Percentiles rank a stretch among this genome's conserved stretches.
Conservation (phyloP, 2,888 invertebrate species). For the Melanotus villosus region DNA sequence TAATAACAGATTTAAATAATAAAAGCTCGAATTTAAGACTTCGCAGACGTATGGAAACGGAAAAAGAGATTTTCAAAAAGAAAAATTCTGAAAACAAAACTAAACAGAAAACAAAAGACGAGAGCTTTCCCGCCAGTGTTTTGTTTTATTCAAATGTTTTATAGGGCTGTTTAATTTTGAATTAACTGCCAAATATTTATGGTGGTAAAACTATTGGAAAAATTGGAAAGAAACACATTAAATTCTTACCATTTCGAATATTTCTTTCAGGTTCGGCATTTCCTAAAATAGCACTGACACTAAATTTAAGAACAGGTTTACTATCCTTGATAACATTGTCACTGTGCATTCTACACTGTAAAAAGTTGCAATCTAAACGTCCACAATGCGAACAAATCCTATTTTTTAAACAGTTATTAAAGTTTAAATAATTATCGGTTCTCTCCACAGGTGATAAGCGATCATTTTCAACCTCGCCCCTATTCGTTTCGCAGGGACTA, state of each 20-base stretch:
- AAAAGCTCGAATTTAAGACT: too few species aligned
- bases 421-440: slow-evolving; percentile 62
- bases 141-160: too few species aligned
- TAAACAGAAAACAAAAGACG: too few species aligned
- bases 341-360: slow-evolving; percentile 64
- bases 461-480: slow-evolving; percentile 54
- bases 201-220: too few species aligned
- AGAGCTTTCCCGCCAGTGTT: too few species aligned
- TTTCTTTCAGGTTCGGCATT: slow-evolving; percentile 66
- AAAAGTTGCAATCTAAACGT: slow-evolving; percentile 71
- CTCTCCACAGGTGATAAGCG: slow-evolving; percentile 59
- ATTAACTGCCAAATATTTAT: too few species aligned
- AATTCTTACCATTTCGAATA: slow-evolving; percentile 56
- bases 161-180: too few species aligned
- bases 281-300: slow-evolving; percentile 92
- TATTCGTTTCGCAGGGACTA: slow-evolving; percentile 41
- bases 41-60: too few species aligned
- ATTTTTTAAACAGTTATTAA: slow-evolving; percentile 64
- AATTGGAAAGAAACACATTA: too few species aligned
- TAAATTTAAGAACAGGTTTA: slow-evolving; percentile 90
- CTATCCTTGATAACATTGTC: slow-evolving; percentile 62
- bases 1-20: too few species aligned
- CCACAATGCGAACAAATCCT: slow-evolving; percentile 73
- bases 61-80: too few species aligned
- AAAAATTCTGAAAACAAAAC: too few species aligned